Conservation (phyloP, 1,140 invertebrate genomes). For the Tigriopus japonicus region DNA sequence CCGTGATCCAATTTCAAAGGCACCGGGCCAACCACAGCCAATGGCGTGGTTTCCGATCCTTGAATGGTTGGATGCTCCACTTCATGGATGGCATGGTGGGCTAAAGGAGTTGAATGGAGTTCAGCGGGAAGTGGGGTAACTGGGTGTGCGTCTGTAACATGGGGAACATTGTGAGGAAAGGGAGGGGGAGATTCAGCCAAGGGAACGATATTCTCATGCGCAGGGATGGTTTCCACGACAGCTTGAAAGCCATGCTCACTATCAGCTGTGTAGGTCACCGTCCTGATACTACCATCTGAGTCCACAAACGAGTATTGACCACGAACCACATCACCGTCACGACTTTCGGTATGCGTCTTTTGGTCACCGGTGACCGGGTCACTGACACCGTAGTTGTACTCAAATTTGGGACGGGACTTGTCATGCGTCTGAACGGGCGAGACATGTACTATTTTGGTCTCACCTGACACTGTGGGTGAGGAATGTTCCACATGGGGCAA, state of each 20-base stretch:
- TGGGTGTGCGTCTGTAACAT: neutral
- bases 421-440: too few relatives aligned
- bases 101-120: too few relatives aligned
- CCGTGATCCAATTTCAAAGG: too few relatives aligned
- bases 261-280: slow-evolving; percentile 51
- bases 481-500: too few relatives aligned
- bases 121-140: neutral
- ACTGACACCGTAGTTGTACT: slow-evolving; percentile 26
- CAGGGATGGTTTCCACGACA: neutral
- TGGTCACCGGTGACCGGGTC: slow-evolving; percentile 42
- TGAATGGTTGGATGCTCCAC: too few relatives aligned
- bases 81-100: too few relatives aligned
- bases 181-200: neutral
- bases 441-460: too few relatives aligned
- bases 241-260: slow-evolving; percentile 25
- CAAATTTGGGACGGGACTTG: neutral
- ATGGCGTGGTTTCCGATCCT: too few relatives aligned
- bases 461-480: too few relatives aligned
- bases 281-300: slow-evolving; percentile 46
- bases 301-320: slow-evolving; percentile 56
- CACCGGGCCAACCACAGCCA: too few relatives aligned
- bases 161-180: neutral
- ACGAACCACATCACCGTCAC: slow-evolving; percentile 43
- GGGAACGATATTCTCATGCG: neutral
- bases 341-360: slow-evolving; percentile 39